A percentile compares a stretch with the other conserved stretches of the same genome.
phyloP scores from a whole-genome alignment of 2,797 vertebrate species.

The Poecile montanus region DNA sequence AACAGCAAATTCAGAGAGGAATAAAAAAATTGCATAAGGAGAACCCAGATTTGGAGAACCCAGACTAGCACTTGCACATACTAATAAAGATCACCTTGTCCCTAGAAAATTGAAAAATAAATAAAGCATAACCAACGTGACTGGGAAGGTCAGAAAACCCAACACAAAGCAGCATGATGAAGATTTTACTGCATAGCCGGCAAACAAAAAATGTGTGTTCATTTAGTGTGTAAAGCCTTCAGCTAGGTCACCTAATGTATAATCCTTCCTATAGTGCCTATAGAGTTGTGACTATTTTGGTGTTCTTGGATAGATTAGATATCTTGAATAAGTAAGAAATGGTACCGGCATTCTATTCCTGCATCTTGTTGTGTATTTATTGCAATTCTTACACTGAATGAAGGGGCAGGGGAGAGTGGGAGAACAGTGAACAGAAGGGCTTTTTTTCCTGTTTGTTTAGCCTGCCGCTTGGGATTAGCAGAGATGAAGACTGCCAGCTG shows the following conservation, averaged over 20 bases:
- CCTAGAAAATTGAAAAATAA: background rate
- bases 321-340: background rate
- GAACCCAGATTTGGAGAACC: background rate
- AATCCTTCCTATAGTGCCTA: background rate
- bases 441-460: slow-evolving; percentile 14
- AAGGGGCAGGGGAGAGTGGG: background rate
- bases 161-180: background rate
- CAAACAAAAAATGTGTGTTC: background rate
- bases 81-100: background rate
- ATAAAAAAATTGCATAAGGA: background rate
- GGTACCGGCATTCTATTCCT: background rate
- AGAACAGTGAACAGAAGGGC: background rate
- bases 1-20: background rate
- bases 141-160: background rate
- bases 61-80: background rate
- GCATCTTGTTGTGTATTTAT: background rate
- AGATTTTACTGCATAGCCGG: background rate
- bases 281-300: background rate
- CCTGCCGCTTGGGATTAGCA: background rate
- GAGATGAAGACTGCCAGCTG: slow-evolving; percentile 21
- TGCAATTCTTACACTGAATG: background rate
- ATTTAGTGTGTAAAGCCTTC: background rate
- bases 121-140: background rate
- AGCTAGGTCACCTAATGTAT: background rate
- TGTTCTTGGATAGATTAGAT: background rate